Conservation (phyloP, 2,888 invertebrate species). For the Neocrepidodera transversa region DNA sequence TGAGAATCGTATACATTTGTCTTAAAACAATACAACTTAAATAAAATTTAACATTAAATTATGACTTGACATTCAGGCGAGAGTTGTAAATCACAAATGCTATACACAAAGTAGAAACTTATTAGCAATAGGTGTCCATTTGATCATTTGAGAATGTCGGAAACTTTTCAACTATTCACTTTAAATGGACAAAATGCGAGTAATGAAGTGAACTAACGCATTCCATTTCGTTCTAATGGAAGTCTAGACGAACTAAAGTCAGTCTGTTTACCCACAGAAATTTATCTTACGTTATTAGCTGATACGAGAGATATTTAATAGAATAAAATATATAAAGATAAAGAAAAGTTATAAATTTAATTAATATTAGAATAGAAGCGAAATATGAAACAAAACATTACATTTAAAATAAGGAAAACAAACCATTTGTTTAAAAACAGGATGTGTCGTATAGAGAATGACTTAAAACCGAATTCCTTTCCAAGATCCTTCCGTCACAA, state of each 20-base stretch:
- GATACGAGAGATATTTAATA: neutral
- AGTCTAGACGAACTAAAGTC: slow-evolving; percentile 6
- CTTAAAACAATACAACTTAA: too few relatives aligned
- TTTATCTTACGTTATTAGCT: slow-evolving; percentile 14
- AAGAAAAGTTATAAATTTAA: too few relatives aligned
- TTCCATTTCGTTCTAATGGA: slow-evolving; percentile 15
- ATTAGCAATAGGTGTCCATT: slow-evolving; percentile 10
- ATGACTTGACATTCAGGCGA: neutral
- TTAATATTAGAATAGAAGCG: too few relatives aligned
- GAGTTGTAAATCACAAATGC: neutral
- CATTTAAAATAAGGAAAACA: too few relatives aligned
- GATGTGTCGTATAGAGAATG: too few relatives aligned
- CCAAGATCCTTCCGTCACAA: too few relatives aligned
- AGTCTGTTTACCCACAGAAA: slow-evolving; percentile 11
- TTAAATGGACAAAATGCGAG: slow-evolving; percentile 16
- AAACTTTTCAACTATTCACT: slow-evolving; percentile 16
- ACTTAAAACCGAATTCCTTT: too few relatives aligned
- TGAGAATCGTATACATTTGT: too few relatives aligned
- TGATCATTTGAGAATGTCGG: slow-evolving; percentile 10
- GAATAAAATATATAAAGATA: neutral
- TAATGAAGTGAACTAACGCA: slow-evolving; percentile 6
- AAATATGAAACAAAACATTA: too few relatives aligned
- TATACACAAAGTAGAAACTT: slow-evolving; percentile 4
- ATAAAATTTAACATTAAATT: too few relatives aligned
- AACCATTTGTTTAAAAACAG: too few relatives aligned